Evolutionary conservation across 1,140 invertebrate species (phyloP), one percentile per base, ranked within the genome.

Genomic region (Pissodes strobi): DNA sequence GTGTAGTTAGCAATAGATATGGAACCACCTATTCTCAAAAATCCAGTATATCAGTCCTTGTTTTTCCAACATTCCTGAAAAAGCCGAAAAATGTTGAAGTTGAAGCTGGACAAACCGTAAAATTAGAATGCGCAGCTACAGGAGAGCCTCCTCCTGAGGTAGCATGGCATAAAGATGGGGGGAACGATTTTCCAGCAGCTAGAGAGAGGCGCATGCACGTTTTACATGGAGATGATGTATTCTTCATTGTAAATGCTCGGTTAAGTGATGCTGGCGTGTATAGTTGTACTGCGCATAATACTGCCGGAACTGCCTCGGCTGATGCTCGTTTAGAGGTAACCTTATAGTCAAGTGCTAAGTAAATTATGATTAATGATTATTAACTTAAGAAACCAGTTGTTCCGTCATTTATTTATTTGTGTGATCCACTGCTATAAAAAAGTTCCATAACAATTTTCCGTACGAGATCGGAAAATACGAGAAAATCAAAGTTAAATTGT

Each of bases 151-250:
- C 83, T 19, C 95, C 95, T 25, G 87, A 94, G 78, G 22, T 97
- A 66, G 88, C 91, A 0, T 93, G 95, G 88, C 89, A 93, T 72
- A 97, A 98, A 79, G 94, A 97, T 81, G 92, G 91, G n/a, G 92
- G 90, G 0, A 91, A 92, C 76, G 91, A 96, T 78, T 98, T 99
- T 78, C 95, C 95, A 8, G 95, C 96, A 6, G 95, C 95, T 12
- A 84, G 90, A 58, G 95, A 98, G 77, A 85, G 95, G 38, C 82
- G 96, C 18, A 91, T 99, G 87, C 90, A 93, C 76, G 92, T 97
- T 27, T 93, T 94, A 85, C 89, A 91, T 0, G 87, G 87, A 18
- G 95, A 98, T 78, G 91, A 96, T 78, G 87, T 90, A 1, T 93
- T 97, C 72, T 93, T 96, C 72, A 98, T 98, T 65, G 84, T 93